Evolutionary conservation across 2,797 vertebrate species (phyloP).

Genomic region (Rhinella marina): DNA sequence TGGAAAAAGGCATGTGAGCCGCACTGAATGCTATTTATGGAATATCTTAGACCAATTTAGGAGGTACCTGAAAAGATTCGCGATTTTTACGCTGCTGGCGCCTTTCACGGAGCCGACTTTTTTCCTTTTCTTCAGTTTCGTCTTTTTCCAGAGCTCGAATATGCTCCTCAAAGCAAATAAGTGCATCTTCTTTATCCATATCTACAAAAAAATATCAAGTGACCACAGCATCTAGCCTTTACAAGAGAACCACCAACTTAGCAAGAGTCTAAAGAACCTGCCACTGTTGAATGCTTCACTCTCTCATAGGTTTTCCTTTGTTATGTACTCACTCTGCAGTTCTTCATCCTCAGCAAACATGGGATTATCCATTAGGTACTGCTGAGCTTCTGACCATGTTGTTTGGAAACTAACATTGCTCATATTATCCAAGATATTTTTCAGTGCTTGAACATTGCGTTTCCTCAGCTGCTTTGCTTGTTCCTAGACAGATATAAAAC

Average conservation of each 20-base stretch:
- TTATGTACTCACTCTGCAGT: slow-evolving; percentile 72
- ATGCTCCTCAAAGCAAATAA: slow-evolving; percentile 77
- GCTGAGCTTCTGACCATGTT: slow-evolving; percentile 77
- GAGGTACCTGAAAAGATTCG: slow-evolving; percentile 75
- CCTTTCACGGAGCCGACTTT: slow-evolving; percentile 71
- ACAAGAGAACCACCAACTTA: background rate
- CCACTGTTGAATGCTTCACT: background rate
- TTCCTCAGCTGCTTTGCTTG: slow-evolving; percentile 75
- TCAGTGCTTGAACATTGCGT: slow-evolving; percentile 76
- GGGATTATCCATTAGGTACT: slow-evolving; percentile 78
- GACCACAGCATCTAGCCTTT: background rate
- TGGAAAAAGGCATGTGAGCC: background rate
- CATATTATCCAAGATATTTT: slow-evolving; percentile 77
- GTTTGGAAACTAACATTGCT: slow-evolving; percentile 76
- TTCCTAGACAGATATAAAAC: slow-evolving; percentile 66
- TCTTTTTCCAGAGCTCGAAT: slow-evolving; percentile 76
- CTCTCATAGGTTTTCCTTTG: background rate
- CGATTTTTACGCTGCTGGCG: slow-evolving; percentile 77
- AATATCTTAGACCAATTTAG: background rate
- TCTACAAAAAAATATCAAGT: slow-evolving; percentile 63
- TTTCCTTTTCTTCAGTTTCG: slow-evolving; percentile 74
- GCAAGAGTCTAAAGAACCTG: background rate
- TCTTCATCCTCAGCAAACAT: slow-evolving; percentile 77
- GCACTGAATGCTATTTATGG: background rate
- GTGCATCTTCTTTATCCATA: slow-evolving; percentile 78